Conservation (phyloP, 53 echinoderm and acorn worm species). For the Paracentrotus lividus region DNA sequence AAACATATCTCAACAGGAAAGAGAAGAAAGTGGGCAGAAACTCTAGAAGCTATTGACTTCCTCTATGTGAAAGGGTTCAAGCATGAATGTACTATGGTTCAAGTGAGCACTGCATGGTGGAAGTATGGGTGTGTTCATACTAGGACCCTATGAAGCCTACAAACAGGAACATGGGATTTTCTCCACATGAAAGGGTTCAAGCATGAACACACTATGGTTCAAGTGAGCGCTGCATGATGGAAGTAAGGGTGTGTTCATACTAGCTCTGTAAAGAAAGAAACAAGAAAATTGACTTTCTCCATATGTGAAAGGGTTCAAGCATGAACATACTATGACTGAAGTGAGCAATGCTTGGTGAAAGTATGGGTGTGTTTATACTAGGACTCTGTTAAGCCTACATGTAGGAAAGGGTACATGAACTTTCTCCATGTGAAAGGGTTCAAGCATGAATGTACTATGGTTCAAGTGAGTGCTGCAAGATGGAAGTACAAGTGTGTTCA, state of each 20-base stretch:
- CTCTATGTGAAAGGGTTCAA: background rate
- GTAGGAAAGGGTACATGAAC: background rate
- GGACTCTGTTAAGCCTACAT: background rate
- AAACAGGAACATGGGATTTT: background rate
- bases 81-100: no score
- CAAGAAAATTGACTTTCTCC: background rate
- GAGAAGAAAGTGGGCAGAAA: conserved; percentile 19
- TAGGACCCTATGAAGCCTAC: background rate
- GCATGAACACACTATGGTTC: no score
- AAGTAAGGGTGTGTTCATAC: no score
- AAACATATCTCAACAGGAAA: conserved; percentile 16
- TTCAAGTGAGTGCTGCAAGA: no score
- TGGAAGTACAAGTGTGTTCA: no score
- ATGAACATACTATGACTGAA: no score
- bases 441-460: background rate
- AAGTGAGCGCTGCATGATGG: no score
- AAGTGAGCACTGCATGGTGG: no score
- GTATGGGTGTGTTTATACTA: background rate
- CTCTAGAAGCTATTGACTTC: conserved; percentile 36
- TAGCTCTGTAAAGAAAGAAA: no score
- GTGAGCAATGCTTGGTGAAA: no score
- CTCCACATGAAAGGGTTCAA: background rate
- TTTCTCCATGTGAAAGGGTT: background rate
- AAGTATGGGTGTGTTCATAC: background rate
- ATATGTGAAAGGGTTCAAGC: background rate